Base-by-base conservation (phyloP, 37 sponge, comb jelly and placozoan species). In the Spongilla lacustris region DNA sequence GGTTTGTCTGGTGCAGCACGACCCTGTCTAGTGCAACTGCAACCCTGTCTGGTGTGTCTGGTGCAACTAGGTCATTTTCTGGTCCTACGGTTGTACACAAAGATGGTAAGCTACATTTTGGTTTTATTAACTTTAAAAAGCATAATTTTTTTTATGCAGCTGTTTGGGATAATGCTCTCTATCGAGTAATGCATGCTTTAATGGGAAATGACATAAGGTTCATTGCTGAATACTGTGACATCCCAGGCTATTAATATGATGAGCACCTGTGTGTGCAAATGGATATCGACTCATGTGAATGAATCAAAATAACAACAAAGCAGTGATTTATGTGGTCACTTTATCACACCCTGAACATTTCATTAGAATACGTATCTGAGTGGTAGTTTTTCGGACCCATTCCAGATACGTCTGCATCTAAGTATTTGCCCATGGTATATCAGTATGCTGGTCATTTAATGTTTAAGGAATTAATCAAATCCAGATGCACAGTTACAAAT, bases 391-490 rank as follows among this genome's bases (percentile, higher is more conserved):
- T 41, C 6, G 41, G 41, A 41, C 6, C 41, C 11, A 50, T 10
- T n/a, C 19, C 13, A 28, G 29, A 29, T 79, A 36, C 22, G 34
- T 19, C 2, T 13, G 12, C n/a, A 21, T 10, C 10, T 28, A 33
- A 76, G 4, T 19, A 35, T 8, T 74, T 26, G 24, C 21, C n/a
- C 8, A 46, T 79, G 8, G 49, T 50, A 17, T 79, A 30, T 66
- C 79, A 79, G 66, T 79, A 66, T 50, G 79, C 58, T 79, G 79
- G 79, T 26, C 17, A 79, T 33, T 50, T 32, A 3, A 26, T 79
- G 58, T 79, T n/a, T n/a, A n/a, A n/a, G n/a, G n/a, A n/a, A n/a
- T n/a, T 41, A 6, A 41, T 41, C 6, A 6, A 41, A 41, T 41
- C 41, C 41, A 41, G 6, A 6, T 41, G 41, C 41, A 41, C 41